Evolutionary conservation across 2,888 invertebrate species (phyloP).

Genomic region (Scaptomyza caliginosa): DNA sequence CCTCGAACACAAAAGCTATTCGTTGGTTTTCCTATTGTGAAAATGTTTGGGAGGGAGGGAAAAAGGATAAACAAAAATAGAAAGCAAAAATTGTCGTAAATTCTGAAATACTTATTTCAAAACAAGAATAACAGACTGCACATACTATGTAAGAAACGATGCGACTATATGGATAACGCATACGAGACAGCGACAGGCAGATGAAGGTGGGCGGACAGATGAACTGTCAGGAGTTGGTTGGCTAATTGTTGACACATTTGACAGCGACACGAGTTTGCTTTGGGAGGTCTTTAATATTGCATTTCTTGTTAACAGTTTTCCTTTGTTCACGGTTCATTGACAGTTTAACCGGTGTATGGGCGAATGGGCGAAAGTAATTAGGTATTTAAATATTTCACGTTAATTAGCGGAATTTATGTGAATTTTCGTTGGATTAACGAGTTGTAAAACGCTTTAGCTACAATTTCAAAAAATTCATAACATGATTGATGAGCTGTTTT

Average conservation of each 20-base stretch:
- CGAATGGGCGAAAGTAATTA: slow-evolving; percentile 52
- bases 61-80: slow-evolving; percentile 37
- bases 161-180: slow-evolving; percentile 52
- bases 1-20: slow-evolving; percentile 18
- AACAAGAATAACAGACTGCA: slow-evolving; percentile 10
- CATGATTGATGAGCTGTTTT: slow-evolving; percentile 65
- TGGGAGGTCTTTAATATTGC: slow-evolving; percentile 29
- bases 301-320: slow-evolving; percentile 14
- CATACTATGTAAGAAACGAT: slow-evolving; percentile 3
- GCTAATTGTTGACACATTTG: slow-evolving; percentile 63
- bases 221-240: slow-evolving; percentile 30
- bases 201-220: slow-evolving; percentile 20
- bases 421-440: slow-evolving; percentile 55
- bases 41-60: slow-evolving; percentile 4
- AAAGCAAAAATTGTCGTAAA: slow-evolving; percentile 27
- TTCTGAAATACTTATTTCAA: slow-evolving; percentile 11
- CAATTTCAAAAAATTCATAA: slow-evolving; percentile 55
- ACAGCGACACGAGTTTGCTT: slow-evolving; percentile 8
- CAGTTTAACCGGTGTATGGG: slow-evolving; percentile 6
- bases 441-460: slow-evolving; percentile 55
- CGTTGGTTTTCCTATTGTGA: slow-evolving; percentile 38
- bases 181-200: slow-evolving; percentile 5
- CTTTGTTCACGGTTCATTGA: slow-evolving; percentile 57
- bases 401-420: slow-evolving; percentile 64
- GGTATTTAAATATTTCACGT: slow-evolving; percentile 37